Conservation (phyloP, 2,113 vertebrate genomes). For the Micronycteris hirsuta region DNA sequence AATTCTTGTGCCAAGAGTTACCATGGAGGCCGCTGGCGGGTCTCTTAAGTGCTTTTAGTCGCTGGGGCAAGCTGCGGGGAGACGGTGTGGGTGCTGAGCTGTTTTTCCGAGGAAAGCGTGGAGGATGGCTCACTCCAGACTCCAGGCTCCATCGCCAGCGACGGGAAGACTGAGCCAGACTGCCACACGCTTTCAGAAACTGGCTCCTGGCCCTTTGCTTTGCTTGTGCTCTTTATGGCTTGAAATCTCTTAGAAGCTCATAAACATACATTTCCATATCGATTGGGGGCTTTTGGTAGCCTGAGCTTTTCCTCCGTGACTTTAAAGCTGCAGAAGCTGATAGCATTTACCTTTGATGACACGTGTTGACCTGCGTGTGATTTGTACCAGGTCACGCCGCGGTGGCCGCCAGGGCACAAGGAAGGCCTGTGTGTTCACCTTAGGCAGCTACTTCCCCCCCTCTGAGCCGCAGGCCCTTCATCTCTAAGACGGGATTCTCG, state of each 20-base stretch:
- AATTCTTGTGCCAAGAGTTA: neutral
- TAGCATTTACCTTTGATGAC: conserved; percentile 24
- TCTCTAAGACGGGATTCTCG: neutral
- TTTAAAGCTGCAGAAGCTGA: conserved; percentile 74
- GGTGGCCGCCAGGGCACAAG: neutral
- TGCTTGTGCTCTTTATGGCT: conserved; percentile 36
- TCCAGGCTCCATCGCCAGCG: neutral
- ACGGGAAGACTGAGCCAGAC: neutral
- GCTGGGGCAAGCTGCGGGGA: neutral
- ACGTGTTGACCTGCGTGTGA: neutral
- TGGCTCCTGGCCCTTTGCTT: conserved; percentile 37
- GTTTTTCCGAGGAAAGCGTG: neutral
- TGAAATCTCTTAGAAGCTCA: conserved; percentile 64
- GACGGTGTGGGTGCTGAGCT: neutral
- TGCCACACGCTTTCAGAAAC: neutral
- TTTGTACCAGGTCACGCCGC: neutral
- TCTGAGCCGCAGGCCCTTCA: fast-evolving
- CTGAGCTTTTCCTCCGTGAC: conserved; percentile 56
- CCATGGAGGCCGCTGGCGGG: neutral
- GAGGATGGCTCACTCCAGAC: neutral
- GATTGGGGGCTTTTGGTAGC: conserved; percentile 65
- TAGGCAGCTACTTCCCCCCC: neutral
- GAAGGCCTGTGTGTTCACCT: neutral
- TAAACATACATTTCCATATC: conserved; percentile 62
- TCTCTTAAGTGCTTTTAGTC: neutral